Base-by-base conservation (phyloP, 2,113 vertebrate species). In the Percina caprodes region DNA sequence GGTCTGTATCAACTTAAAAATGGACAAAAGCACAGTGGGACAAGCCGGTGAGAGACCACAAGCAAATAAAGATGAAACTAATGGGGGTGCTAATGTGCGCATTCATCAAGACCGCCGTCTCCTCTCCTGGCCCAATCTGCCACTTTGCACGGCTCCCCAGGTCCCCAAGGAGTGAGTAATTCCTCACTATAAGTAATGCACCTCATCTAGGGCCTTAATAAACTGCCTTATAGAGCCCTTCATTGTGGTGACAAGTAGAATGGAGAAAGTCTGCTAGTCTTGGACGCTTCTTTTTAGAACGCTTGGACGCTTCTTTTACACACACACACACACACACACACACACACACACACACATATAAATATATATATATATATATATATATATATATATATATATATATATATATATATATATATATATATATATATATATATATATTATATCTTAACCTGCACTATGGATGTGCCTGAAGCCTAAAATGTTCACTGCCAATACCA, bases 131-230 rank as follows among this genome's bases (percentile, higher is more conserved):
- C 74, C 80, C 79, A 76, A 48, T 85, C 79, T 84, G 80, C 84
- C 79, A 74, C 86, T 85, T 84, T 86, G 67, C 75, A 48, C 45
- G 0, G 77, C 74, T 83, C 82, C 72, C 75, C 0, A 19, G 54
- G 24, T 82, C 90, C 86, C 83, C 0, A 45, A 68, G 82, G 84
- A 88, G 73, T 87, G 91, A 94, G 84, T 93, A 91, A 94, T 87
- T 74, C 52, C 79, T 91, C 88, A 80, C 85, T 92, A 92, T 92
- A 83, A 94, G 89, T 91, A 92, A 92, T 88, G 88, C 74, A 74
- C 68, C 87, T 91, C 90, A 67, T 90, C 74, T 54, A 45, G 69
- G 69, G 78, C 51, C 80, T 82, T 16, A 39, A 78, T 70, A 74
- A 74, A 79, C 67, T 35, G 74, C 45, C 18, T 1, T 65, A 82